Percentiles rank a stretch among this genome's conserved stretches.
Conservation (phyloP, 2,888 invertebrate genomes). For the Octonoba sinensis region DNA sequence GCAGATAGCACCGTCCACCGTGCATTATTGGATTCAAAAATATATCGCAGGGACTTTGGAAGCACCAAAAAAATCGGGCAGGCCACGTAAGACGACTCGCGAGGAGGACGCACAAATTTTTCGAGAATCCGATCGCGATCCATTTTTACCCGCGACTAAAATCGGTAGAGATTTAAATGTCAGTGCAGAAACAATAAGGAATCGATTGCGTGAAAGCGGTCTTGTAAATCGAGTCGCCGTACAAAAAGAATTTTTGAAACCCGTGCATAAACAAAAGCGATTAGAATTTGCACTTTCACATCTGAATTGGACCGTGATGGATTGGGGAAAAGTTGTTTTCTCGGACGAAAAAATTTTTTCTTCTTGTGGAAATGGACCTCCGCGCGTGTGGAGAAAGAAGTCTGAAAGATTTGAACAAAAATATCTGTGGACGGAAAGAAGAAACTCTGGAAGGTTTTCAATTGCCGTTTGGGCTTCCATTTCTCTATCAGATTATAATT, state of each 20-base stretch:
- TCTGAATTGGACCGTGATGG: neutral
- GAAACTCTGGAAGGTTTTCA: neutral
- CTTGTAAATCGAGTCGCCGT: slow-evolving; percentile 2
- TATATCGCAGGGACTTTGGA: neutral
- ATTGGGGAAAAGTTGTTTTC: slow-evolving; percentile 23
- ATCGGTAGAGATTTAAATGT: neutral
- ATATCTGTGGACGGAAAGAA: slow-evolving; percentile 1
- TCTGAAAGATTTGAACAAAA: slow-evolving; percentile 22
- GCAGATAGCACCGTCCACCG: neutral
- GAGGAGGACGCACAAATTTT: neutral
- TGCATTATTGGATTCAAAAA: slow-evolving; percentile 26
- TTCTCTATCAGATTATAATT: neutral
- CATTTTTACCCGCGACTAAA: slow-evolving; percentile 17
- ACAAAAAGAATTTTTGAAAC: slow-evolving; percentile 15
- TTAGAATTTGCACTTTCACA: neutral
- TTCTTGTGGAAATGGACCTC: slow-evolving; percentile 2
- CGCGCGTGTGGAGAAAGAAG: slow-evolving; percentile 1
- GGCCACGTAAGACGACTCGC: neutral
- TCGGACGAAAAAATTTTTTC: slow-evolving; percentile 39
- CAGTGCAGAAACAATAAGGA: slow-evolving; percentile 3
- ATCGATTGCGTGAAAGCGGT: slow-evolving; percentile 21
- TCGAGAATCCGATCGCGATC: neutral
- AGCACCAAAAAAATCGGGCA: neutral
- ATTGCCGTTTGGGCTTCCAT: slow-evolving; percentile 24
- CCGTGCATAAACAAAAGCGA: neutral